Evolutionary conservation across 1,140 invertebrate species (phyloP).

Genomic region (Drosophila obscura): DNA sequence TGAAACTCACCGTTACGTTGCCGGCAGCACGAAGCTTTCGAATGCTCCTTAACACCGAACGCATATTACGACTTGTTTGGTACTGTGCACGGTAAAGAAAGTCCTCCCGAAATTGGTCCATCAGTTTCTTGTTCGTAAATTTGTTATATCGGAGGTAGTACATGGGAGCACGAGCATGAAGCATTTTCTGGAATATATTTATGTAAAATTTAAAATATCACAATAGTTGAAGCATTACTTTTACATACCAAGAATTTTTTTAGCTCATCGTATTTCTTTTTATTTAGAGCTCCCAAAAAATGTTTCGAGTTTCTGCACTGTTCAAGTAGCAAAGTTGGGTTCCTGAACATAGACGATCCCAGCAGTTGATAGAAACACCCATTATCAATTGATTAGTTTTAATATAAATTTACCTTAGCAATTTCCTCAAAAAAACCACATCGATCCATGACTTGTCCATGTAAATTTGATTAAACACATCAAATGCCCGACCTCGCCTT

Average conservation of each 20-base stretch:
- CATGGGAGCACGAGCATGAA: constrained; percentile 69
- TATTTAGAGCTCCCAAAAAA: constrained; percentile 27
- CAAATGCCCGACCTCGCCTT: constrained; percentile 58
- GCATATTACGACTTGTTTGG: constrained; percentile 74
- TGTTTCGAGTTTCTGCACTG: constrained; percentile 55
- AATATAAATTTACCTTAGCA: constrained; percentile 37
- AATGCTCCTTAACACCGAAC: constrained; percentile 52
- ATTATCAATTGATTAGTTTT: not conserved
- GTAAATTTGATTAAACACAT: constrained; percentile 74
- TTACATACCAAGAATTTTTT: constrained; percentile 50
- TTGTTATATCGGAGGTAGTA: constrained; percentile 60
- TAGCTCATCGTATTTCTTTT: constrained; percentile 56
- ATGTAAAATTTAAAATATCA: not conserved
- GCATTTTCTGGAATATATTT: constrained; percentile 65
- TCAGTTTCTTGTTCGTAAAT: constrained; percentile 53
- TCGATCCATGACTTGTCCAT: constrained; percentile 71
- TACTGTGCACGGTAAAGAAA: constrained; percentile 68
- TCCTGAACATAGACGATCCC: constrained; percentile 14
- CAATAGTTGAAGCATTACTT: not conserved
- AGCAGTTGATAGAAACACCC: no score
- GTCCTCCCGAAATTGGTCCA: constrained; percentile 49
- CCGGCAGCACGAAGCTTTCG: constrained; percentile 39
- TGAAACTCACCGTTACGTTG: constrained; percentile 53
- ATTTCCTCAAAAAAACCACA: constrained; percentile 64
- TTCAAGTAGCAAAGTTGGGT: constrained; percentile 56